Evolutionary conservation across 2,113 vertebrate genomes (phyloP).

Genomic region (Parotia lawesii): DNA sequence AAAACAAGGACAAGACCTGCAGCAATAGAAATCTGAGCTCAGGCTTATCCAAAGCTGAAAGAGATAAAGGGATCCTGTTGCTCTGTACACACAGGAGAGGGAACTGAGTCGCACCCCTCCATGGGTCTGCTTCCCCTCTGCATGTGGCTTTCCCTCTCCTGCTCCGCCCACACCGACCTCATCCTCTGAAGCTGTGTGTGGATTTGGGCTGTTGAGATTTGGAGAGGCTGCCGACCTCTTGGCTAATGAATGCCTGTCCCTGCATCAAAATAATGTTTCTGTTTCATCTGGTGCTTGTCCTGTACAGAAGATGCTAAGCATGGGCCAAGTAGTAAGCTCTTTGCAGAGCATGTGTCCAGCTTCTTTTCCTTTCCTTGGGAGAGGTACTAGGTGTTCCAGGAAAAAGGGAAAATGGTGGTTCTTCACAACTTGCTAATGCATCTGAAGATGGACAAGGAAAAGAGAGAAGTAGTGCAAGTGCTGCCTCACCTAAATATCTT

Average conservation of each 20-base stretch:
- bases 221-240: neutral
- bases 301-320: neutral
- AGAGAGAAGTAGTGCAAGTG: neutral
- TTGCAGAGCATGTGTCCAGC: neutral
- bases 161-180: neutral
- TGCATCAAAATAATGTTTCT: neutral
- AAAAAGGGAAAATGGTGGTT: neutral
- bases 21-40: slow-evolving; percentile 1
- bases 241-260: neutral
- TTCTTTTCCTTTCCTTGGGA: neutral
- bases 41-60: neutral
- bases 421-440: neutral
- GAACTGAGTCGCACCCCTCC: neutral
- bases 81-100: neutral
- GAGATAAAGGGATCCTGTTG: neutral
- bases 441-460: neutral
- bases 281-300: neutral
- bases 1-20: neutral
- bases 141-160: neutral
- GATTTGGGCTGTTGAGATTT: neutral
- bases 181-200: neutral
- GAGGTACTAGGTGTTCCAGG: neutral
- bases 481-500: neutral
- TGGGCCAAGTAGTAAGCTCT: neutral
- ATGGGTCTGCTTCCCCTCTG: neutral